A percentile compares a stretch with the other conserved stretches of the same genome.
Conservation (phyloP, 2,888 invertebrate species). For the Drosophila percnosoma region DNA sequence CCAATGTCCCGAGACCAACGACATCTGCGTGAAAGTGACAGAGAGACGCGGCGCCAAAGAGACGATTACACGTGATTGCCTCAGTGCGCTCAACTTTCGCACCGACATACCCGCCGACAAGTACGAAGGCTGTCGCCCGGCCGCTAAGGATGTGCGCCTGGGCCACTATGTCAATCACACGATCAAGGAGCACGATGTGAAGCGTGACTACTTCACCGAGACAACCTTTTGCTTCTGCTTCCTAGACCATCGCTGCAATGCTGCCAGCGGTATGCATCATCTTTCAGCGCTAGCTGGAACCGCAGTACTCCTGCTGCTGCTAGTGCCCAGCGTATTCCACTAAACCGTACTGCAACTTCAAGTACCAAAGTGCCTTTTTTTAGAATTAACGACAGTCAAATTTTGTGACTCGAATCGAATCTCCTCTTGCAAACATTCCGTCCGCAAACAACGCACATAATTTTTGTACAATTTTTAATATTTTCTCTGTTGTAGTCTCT, state of each 20-base stretch:
- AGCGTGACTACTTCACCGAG: slow-evolving; percentile 92
- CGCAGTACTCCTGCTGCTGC: slow-evolving; percentile 30
- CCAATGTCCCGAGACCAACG: slow-evolving; percentile 92
- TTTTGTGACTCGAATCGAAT: slow-evolving; percentile 67
- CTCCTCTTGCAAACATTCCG: slow-evolving; percentile 64
- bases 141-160: slow-evolving; percentile 91
- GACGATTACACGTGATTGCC: slow-evolving; percentile 93
- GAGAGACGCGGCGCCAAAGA: slow-evolving; percentile 93
- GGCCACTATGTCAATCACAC: slow-evolving; percentile 95
- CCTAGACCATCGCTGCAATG: slow-evolving; percentile 95
- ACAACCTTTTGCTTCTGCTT: slow-evolving; percentile 96
- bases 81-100: slow-evolving; percentile 91
- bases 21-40: slow-evolving; percentile 95
- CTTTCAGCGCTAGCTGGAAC: slow-evolving; percentile 24
- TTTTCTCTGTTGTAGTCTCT: slow-evolving; percentile 47
- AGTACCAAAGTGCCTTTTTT: slow-evolving; percentile 51
- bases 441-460: slow-evolving; percentile 50
- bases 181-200: slow-evolving; percentile 93
- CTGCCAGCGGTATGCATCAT: slow-evolving; percentile 57
- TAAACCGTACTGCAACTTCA: slow-evolving; percentile 3
- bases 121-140: slow-evolving; percentile 95
- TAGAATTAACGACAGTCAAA: slow-evolving; percentile 52
- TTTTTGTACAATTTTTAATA: slow-evolving; percentile 34
- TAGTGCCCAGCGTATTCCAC: slow-evolving; percentile 10
- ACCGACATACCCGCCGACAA: slow-evolving; percentile 96